These are phyloP conservation scores for Vanessa tameamea DNA, from an alignment of 1,140 invertebrate genomes.

Conservation along the genomic window DNA sequence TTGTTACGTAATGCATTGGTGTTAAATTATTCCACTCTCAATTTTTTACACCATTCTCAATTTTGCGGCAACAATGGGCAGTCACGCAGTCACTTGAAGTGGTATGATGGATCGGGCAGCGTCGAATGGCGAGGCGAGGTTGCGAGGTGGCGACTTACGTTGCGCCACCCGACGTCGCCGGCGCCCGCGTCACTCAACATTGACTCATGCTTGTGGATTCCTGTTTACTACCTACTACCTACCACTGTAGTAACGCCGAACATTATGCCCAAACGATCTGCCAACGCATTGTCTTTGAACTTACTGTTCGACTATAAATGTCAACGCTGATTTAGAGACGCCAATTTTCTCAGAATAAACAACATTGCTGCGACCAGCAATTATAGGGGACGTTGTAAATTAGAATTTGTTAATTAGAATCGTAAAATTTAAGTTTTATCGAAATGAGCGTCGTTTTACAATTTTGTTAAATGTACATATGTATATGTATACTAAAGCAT, in stretches of 20 bases:
- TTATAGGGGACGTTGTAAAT: conserved; percentile 22
- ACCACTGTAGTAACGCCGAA: conserved; percentile 62
- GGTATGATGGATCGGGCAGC: conserved; percentile 38
- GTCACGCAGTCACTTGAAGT: conserved; percentile 36
- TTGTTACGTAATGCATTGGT: not conserved
- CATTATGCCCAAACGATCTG: conserved; percentile 76
- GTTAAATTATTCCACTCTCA: conserved; percentile 31
- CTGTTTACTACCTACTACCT: conserved; percentile 62
- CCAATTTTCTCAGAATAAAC: conserved; percentile 51
- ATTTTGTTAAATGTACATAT: not conserved
- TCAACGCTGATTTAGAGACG: conserved; percentile 63
- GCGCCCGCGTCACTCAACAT: conserved; percentile 47
- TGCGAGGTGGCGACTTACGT: conserved; percentile 40
- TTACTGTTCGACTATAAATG: conserved; percentile 71
- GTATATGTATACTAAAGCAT: too few species aligned
- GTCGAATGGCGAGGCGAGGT: conserved; percentile 39
- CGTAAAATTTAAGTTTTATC: conserved; percentile 15
- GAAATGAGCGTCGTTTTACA: conserved; percentile 1
- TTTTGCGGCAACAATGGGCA: conserved; percentile 39
- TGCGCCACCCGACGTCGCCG: conserved; percentile 53
- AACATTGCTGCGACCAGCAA: conserved; percentile 29
- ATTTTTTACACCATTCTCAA: conserved; percentile 36
- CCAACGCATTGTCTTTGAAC: conserved; percentile 78
- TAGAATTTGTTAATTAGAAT: conserved; percentile 23
- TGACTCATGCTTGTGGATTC: conserved; percentile 72